Evolutionary conservation across 2,888 invertebrate species (phyloP).

Genomic region (Polymixis lichenea): DNA sequence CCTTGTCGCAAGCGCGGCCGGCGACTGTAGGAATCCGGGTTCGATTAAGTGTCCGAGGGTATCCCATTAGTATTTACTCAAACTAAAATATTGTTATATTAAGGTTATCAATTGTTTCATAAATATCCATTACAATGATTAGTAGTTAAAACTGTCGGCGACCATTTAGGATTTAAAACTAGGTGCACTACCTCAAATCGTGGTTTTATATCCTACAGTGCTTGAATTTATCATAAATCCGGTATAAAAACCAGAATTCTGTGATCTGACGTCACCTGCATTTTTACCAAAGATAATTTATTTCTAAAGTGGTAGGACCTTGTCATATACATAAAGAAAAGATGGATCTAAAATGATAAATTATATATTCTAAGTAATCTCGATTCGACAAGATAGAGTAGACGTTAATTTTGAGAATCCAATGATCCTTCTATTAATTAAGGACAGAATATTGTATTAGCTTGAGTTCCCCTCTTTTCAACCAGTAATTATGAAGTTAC

Average conservation of each 20-base stretch:
- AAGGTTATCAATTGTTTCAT: not conserved
- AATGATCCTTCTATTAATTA: not conserved
- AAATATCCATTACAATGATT: not conserved
- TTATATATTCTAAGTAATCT: not conserved
- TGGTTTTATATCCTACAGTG: not conserved
- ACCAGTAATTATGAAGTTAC: not conserved
- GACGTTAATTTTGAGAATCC: not conserved
- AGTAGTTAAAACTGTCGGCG: too few species aligned
- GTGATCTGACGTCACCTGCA: not conserved
- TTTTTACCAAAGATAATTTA: constrained; percentile 4
- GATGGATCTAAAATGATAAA: not conserved
- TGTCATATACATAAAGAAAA: not conserved
- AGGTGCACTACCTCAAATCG: constrained; percentile 1
- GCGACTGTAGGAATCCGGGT: not conserved
- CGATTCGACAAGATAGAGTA: not conserved
- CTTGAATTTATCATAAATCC: constrained; percentile 1
- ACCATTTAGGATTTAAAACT: constrained; percentile 5
- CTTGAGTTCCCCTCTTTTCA: not conserved
- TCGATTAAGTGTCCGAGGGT: not conserved
- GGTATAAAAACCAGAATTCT: not conserved
- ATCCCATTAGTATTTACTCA: not conserved
- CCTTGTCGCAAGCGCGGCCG: not conserved
- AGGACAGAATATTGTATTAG: not conserved
- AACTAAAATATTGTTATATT: not conserved
- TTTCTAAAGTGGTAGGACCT: not conserved